Percentiles rank a stretch among this genome's conserved stretches.
Conservation (phyloP, 2,113 vertebrate genomes). For the Coreoperca whiteheadi region DNA sequence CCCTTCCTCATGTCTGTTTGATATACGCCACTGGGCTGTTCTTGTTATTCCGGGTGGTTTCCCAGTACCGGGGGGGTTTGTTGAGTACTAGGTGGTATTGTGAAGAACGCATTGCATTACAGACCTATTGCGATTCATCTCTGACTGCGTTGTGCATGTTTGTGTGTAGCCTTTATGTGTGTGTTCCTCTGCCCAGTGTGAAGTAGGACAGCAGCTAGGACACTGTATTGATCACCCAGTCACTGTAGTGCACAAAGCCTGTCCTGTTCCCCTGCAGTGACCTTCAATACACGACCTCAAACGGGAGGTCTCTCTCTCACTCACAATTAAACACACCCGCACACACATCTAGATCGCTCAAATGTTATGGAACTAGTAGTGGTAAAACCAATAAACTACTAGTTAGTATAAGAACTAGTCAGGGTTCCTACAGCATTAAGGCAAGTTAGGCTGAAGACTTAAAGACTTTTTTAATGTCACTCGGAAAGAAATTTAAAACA, state of each 20-base stretch:
- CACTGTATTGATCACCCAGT: slow-evolving; percentile 72
- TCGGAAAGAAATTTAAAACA: too few species aligned
- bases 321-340: slow-evolving; percentile 3
- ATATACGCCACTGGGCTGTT: not conserved
- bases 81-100: not conserved
- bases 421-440: too few species aligned
- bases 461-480: too few species aligned
- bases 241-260: slow-evolving; percentile 42
- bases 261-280: slow-evolving; percentile 52
- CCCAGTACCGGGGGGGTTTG: not conserved
- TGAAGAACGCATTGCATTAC: not conserved
- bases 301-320: slow-evolving; percentile 13
- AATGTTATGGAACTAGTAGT: slow-evolving; percentile 22
- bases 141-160: not conserved
- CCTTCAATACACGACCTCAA: slow-evolving; percentile 59
- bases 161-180: slow-evolving; percentile 6
- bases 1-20: slow-evolving; percentile 1
- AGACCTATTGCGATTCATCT: slow-evolving; percentile 15
- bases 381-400: slow-evolving; percentile 42
- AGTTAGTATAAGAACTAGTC: too few species aligned
- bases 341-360: not conserved
- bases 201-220: slow-evolving; percentile 70
- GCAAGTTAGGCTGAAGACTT: too few species aligned
- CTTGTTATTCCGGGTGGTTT: slow-evolving; percentile 1
- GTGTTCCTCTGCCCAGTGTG: slow-evolving; percentile 29